These are phyloP conservation scores for Natator depressus DNA, from an alignment of 2,113 vertebrate genomes.

Conservation along the genomic window DNA sequence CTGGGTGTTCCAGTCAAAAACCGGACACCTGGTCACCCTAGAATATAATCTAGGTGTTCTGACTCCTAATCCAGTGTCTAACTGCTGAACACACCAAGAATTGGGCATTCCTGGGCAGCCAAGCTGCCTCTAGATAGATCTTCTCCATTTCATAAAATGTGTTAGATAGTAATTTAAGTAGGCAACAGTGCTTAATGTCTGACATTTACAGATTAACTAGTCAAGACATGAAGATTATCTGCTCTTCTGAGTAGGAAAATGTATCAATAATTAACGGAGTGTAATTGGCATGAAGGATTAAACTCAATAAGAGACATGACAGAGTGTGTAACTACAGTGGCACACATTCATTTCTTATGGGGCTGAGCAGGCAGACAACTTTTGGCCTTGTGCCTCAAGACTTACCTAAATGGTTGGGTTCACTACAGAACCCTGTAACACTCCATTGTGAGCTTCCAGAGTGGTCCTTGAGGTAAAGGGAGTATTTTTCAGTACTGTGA, in stretches of 20 bases:
- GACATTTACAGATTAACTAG: slow-evolving; percentile 12
- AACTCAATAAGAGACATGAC: not conserved
- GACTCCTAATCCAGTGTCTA: not conserved
- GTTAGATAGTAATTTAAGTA: not conserved
- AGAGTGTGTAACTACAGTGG: not conserved
- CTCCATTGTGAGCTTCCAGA: not conserved
- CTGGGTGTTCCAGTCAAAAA: too few relatives aligned
- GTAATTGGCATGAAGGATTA: not conserved
- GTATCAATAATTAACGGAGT: not conserved
- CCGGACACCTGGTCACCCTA: too few relatives aligned
- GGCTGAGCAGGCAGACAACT: not conserved
- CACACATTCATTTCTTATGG: not conserved
- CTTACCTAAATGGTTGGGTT: not conserved
- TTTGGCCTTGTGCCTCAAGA: not conserved
- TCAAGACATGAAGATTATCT: not conserved
- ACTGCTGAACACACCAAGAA: not conserved
- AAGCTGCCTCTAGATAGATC: slow-evolving; percentile 19
- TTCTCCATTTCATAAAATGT: slow-evolving; percentile 26
- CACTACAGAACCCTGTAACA: slow-evolving; percentile 6
- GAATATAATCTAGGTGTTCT: not conserved
- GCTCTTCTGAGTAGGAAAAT: not conserved
- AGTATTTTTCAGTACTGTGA: not conserved
- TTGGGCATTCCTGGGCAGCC: not conserved
- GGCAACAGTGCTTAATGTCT: not conserved
- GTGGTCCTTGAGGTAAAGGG: not conserved